Base-by-base conservation (phyloP, 2,797 vertebrate species). In the Rhadinocentrus ornatus region DNA sequence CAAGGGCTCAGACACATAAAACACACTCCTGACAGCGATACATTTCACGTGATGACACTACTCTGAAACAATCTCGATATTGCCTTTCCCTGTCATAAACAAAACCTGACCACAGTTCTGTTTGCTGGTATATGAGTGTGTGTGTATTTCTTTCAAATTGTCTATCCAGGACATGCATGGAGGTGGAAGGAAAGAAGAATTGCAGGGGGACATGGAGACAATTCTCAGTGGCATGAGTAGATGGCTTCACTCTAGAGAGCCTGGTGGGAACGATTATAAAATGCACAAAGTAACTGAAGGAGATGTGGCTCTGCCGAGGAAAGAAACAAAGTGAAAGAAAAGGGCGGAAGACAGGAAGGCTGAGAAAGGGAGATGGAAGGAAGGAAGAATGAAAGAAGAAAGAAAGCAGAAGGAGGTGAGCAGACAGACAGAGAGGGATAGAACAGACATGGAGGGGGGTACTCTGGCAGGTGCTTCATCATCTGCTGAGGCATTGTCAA, bases 401-500 rank as follows among this genome's bases (percentile, higher is more conserved):
- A 79, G 67, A 78, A 72, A 73, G 83, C 55, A 20, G 65, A 70
- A 80, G 82, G 74, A 88, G 67, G 75, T 11, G 59, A 77, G 75
- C 81, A 71, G 80, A 87, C 83, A 88, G 85, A 89, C 86, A 83
- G 86, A 90, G 83, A 86, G 82, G 78, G 81, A 87, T 69, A 85
- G 77, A 82, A 77, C 76, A 85, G 91, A 92, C 88, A 75, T 73
- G 84, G 46, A 46, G 41, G 69, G 55, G 83, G 86, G 79, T 81
- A 84, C 62, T 79, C 84, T 91, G 93, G 91, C 91, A 93, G 93
- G 92, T 94, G 89, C 93, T 94, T 93, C 89, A 94, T 95, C 94
- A 95, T 93, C 90, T 92, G 90, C 88, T 88, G 82, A 93, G 93
- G 88, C 89, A 86, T 92, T 91, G 93, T 93, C 88, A 85, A 88